Percentiles rank a stretch among this genome's conserved stretches.
phyloP scores from a whole-genome alignment of 2,888 invertebrate species.

The Chrysolina oricalcia region DNA sequence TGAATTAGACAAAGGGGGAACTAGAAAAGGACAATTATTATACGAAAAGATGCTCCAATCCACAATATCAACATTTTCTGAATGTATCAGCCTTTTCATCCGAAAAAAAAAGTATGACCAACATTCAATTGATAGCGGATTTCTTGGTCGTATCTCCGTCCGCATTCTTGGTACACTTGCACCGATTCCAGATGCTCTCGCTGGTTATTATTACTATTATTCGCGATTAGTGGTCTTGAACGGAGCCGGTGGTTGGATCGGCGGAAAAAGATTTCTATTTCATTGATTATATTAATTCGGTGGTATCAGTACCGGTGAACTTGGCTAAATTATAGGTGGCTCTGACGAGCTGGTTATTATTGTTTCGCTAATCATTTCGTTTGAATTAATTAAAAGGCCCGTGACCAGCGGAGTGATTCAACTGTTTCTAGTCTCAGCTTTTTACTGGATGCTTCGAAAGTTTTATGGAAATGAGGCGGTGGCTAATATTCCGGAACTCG shows the following conservation, averaged over 20 bases:
- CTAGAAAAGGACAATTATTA: too few species aligned
- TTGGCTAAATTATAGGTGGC: slow-evolving; percentile 1
- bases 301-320: background rate
- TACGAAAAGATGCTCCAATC: too few species aligned
- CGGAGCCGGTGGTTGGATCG: slow-evolving; percentile 24
- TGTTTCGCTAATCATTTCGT: slow-evolving; percentile 23
- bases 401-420: slow-evolving; percentile 4
- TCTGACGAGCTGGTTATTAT: slow-evolving; percentile 5
- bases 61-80: too few species aligned
- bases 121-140: slow-evolving; percentile 39
- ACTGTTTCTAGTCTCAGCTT: background rate
- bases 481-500: background rate
- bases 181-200: slow-evolving; percentile 53
- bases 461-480: background rate
- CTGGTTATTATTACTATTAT: slow-evolving; percentile 51
- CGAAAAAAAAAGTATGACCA: slow-evolving; percentile 10
- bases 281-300: slow-evolving; percentile 39
- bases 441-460: slow-evolving; percentile 1
- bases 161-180: slow-evolving; percentile 49
- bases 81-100: too few species aligned
- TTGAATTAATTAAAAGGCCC: slow-evolving; percentile 12
- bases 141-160: slow-evolving; percentile 45
- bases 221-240: slow-evolving; percentile 42
- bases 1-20: too few species aligned
- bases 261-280: slow-evolving; percentile 44